Percentiles rank a stretch among this genome's conserved stretches.
Evolutionary conservation across 2,113 vertebrate genomes (phyloP).

Genomic region (Hypocryptadius cinnamomeus): DNA sequence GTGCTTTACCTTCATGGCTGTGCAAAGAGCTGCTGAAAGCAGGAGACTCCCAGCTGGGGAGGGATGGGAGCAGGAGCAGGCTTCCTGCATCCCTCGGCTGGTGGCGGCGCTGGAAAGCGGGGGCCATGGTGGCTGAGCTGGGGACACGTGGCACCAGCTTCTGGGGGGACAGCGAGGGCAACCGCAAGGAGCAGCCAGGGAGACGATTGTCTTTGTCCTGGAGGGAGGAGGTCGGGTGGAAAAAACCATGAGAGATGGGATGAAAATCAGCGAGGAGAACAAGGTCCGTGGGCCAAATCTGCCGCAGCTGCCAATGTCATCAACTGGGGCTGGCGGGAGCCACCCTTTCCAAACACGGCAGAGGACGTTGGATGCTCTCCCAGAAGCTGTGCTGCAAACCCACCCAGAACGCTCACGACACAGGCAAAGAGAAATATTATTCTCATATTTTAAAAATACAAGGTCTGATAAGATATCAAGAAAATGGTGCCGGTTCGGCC

Average conservation of each 20-base stretch:
- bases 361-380: constrained; percentile 24
- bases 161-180: not conserved
- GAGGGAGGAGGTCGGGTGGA: not conserved
- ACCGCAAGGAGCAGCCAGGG: not conserved
- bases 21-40: not conserved
- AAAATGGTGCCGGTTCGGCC: fast-evolving
- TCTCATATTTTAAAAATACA: constrained; percentile 6
- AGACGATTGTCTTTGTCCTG: not conserved
- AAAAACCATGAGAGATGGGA: not conserved
- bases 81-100: not conserved
- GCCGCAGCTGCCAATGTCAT: constrained; percentile 48
- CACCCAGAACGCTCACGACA: not conserved
- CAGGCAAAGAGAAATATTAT: constrained; percentile 51
- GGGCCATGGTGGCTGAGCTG: fast-evolving
- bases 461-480: not conserved
- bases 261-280: not conserved
- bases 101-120: not conserved
- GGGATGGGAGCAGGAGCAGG: not conserved
- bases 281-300: not conserved
- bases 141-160: not conserved
- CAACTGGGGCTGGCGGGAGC: not conserved
- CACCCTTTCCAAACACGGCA: constrained; percentile 54
- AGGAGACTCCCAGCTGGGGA: fast-evolving
- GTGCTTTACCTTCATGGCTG: not conserved
- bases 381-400: constrained; percentile 35